Evolutionary conservation across 2,888 invertebrate genomes (phyloP).

Genomic region (Zygothrica quintamaculata): DNA sequence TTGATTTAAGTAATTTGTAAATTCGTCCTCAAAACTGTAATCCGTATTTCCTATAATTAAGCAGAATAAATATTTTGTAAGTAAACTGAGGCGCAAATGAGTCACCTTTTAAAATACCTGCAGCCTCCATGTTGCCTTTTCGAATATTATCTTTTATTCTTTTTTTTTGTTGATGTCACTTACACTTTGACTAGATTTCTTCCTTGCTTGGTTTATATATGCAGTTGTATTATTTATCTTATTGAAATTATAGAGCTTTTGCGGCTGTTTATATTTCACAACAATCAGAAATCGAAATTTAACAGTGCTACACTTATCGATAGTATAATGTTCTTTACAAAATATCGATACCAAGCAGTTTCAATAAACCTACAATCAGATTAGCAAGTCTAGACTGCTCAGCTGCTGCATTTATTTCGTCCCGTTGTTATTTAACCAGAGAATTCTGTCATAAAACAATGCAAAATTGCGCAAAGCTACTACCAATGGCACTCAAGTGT

Average conservation of each 20-base stretch:
- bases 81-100: background rate
- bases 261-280: conserved; percentile 33
- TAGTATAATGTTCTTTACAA: too few relatives aligned
- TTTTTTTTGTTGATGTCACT: too few relatives aligned
- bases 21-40: conserved; percentile 48
- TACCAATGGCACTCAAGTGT: conserved; percentile 53
- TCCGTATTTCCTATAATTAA: conserved; percentile 20
- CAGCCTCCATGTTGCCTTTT: conserved; percentile 16
- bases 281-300: background rate
- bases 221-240: too few relatives aligned
- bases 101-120: conserved; percentile 17
- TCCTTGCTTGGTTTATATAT: too few relatives aligned
- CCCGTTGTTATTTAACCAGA: conserved; percentile 68
- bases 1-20: conserved; percentile 38
- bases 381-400: conserved; percentile 16
- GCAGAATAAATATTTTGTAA: background rate
- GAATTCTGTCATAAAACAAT: conserved; percentile 47
- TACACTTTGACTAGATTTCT: too few relatives aligned
- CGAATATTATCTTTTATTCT: too few relatives aligned
- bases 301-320: too few relatives aligned
- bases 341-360: conserved; percentile 13
- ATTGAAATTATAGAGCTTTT: conserved; percentile 6
- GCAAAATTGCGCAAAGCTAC: conserved; percentile 66
- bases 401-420: conserved; percentile 39
- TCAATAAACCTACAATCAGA: conserved; percentile 19